A percentile compares a stretch with the other conserved stretches of the same genome.
Evolutionary conservation across 1,140 invertebrate genomes (phyloP).

Genomic region (Drosophila erecta): DNA sequence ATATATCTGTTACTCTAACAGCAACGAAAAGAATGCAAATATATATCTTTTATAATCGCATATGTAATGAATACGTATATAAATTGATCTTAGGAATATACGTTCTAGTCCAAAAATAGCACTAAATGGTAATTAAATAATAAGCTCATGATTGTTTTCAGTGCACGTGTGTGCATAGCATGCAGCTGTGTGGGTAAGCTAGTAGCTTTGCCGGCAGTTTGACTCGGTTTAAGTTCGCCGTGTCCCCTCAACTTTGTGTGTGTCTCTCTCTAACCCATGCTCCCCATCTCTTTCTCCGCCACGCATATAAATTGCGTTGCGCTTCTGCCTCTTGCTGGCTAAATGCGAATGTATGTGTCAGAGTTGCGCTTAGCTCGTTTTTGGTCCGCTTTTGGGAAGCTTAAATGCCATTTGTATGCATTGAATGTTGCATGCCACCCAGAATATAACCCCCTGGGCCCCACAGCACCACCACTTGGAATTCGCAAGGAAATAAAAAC

Average conservation of each 20-base stretch:
- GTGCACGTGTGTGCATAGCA: slow-evolving; percentile 11
- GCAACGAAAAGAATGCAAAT: too few relatives aligned
- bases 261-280: slow-evolving; percentile 21
- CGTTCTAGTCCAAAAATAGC: too few relatives aligned
- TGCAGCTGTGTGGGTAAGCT: slow-evolving; percentile 57
- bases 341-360: slow-evolving; percentile 33
- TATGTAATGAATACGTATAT: too few relatives aligned
- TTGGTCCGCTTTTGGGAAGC: slow-evolving; percentile 55
- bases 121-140: neutral
- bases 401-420: slow-evolving; percentile 84
- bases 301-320: slow-evolving; percentile 52
- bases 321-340: slow-evolving; percentile 4
- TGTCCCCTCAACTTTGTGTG: slow-evolving; percentile 33
- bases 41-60: too few relatives aligned
- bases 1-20: neutral
- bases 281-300: slow-evolving; percentile 18
- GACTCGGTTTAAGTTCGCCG: slow-evolving; percentile 70
- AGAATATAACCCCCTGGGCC: slow-evolving; percentile 11
- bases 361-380: slow-evolving; percentile 72
- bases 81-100: too few relatives aligned
- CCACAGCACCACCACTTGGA: neutral
- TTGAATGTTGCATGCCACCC: slow-evolving; percentile 78
- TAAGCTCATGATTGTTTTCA: neutral
- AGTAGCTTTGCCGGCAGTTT: slow-evolving; percentile 81
- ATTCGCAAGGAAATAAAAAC: slow-evolving; percentile 43